Conservation (phyloP, 1,140 invertebrate genomes). For the Drosophila nigrodunni region DNA sequence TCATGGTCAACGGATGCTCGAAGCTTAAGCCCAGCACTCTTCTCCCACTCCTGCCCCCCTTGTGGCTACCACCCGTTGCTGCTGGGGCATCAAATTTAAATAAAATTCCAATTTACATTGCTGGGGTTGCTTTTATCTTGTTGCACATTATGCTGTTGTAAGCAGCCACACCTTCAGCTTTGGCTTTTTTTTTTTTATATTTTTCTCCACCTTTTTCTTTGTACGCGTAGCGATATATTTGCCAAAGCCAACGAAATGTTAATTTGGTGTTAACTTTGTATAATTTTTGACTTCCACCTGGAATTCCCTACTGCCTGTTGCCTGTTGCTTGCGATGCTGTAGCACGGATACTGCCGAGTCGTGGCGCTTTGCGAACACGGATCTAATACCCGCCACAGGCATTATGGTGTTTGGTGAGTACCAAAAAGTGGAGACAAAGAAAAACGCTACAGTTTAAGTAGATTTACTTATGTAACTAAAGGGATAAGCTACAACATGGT, state of each 20-base stretch:
- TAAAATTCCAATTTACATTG: conserved; percentile 78
- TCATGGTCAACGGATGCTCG: conserved; percentile 51
- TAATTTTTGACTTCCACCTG: conserved; percentile 34
- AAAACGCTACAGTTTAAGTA: neutral
- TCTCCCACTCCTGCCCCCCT: neutral
- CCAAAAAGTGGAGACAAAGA: neutral
- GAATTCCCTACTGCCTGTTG: neutral
- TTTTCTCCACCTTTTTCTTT: conserved; percentile 22
- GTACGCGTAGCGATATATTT: conserved; percentile 34
- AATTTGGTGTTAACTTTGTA: conserved; percentile 78
- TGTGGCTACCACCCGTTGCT: conserved; percentile 3
- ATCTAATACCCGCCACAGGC: conserved; percentile 92
- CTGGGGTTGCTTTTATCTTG: conserved; percentile 21
- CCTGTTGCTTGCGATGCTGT: conserved; percentile 44
- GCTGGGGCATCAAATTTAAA: conserved; percentile 72
- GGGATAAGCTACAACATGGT: conserved; percentile 23
- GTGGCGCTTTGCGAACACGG: conserved; percentile 91
- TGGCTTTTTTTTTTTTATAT: conserved; percentile 29
- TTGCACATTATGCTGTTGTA: conserved; percentile 52
- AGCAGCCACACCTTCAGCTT: conserved; percentile 11
- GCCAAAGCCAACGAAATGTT: conserved; percentile 62
- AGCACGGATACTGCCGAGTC: conserved; percentile 89
- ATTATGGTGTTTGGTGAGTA: conserved; percentile 93
- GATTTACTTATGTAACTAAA: conserved; percentile 32
- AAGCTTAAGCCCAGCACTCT: conserved; percentile 14